Evolutionary conservation across 1,140 invertebrate genomes (phyloP).

Genomic region (Euura lappo): DNA sequence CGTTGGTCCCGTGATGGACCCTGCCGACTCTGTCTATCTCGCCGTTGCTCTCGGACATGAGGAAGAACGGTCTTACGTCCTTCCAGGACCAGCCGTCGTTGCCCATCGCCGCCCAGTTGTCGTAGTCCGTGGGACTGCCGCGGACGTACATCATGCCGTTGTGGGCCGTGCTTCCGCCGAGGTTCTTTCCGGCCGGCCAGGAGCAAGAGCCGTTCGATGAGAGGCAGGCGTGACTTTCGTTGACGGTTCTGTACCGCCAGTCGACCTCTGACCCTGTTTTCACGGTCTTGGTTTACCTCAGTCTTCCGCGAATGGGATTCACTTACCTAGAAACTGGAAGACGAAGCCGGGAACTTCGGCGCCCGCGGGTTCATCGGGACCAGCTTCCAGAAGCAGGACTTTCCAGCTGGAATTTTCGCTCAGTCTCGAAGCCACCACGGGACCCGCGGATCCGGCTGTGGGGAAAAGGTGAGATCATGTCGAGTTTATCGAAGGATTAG

Average conservation of each 20-base stretch:
- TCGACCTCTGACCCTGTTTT: conserved; percentile 62
- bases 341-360: too few relatives aligned
- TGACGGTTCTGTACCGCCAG: conserved; percentile 89
- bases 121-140: conserved; percentile 39
- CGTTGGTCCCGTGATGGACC: conserved; percentile 46
- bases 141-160: conserved; percentile 76
- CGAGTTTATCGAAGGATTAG: too few relatives aligned
- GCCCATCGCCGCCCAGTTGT: conserved; percentile 22
- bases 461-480: too few relatives aligned
- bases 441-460: too few relatives aligned
- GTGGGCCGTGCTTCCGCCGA: conserved; percentile 67
- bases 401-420: too few relatives aligned
- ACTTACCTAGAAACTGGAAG: too few relatives aligned
- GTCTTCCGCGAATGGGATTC: too few relatives aligned
- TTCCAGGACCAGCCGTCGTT: conserved; percentile 67
- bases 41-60: conserved; percentile 62
- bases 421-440: too few relatives aligned
- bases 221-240: conserved; percentile 81
- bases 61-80: conserved; percentile 65
- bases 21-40: conserved; percentile 54
- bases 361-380: too few relatives aligned
- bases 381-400: too few relatives aligned
- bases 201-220: conserved; percentile 56
- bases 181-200: conserved; percentile 55
- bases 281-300: too few relatives aligned